A percentile compares a stretch with the other conserved stretches of the same genome.
These are phyloP conservation scores for Chironomus riparius DNA, from an alignment of 2,888 invertebrate genomes.

Conservation along the genomic window DNA sequence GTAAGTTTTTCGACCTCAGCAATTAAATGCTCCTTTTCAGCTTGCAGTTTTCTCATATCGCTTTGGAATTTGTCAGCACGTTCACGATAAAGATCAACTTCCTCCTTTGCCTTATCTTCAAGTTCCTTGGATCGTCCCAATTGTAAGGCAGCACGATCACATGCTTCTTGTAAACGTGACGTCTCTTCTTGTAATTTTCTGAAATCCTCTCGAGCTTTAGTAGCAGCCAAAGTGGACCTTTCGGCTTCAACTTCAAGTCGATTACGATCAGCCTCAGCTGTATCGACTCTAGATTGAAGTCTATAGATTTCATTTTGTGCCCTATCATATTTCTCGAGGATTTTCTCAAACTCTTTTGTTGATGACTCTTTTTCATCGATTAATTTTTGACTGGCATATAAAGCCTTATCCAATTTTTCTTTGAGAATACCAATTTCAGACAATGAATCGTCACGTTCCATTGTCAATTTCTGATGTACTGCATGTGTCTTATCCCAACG, in stretches of 20 bases:
- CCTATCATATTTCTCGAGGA: slow-evolving; percentile 87
- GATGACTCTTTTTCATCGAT: slow-evolving; percentile 80
- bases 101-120: slow-evolving; percentile 85
- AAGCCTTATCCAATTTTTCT: slow-evolving; percentile 82
- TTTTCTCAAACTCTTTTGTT: slow-evolving; percentile 85
- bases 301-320: slow-evolving; percentile 84
- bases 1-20: slow-evolving; percentile 76
- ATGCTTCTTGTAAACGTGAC: slow-evolving; percentile 76
- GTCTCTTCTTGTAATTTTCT: slow-evolving; percentile 81
- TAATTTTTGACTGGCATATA: slow-evolving; percentile 71
- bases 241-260: slow-evolving; percentile 77
- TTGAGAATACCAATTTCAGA: slow-evolving; percentile 79
- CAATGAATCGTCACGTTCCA: slow-evolving; percentile 76
- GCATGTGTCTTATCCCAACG: slow-evolving; percentile 80
- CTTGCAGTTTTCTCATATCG: slow-evolving; percentile 70
- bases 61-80: slow-evolving; percentile 81
- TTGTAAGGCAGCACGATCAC: slow-evolving; percentile 77
- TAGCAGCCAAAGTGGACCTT: slow-evolving; percentile 67
- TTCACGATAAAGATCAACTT: slow-evolving; percentile 79
- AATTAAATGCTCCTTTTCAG: slow-evolving; percentile 75
- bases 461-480: slow-evolving; percentile 74
- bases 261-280: slow-evolving; percentile 79
- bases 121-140: slow-evolving; percentile 77
- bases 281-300: slow-evolving; percentile 79
- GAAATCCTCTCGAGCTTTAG: slow-evolving; percentile 75